phyloP scores from a whole-genome alignment of 1,140 invertebrate genomes.

The Leptinotarsa lineolata region DNA sequence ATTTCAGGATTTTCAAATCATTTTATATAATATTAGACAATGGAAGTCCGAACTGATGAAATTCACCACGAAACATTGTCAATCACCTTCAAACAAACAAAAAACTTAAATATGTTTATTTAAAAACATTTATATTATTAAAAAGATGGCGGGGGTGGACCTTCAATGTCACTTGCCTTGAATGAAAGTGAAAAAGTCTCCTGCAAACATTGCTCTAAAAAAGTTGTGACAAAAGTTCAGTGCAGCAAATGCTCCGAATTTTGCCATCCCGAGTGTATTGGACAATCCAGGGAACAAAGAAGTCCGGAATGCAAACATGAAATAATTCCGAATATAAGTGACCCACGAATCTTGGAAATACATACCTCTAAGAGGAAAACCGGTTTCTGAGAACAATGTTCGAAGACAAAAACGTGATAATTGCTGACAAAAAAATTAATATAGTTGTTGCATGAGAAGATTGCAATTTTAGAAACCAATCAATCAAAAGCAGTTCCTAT shows the following conservation, averaged over 20 bases:
- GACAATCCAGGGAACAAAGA: not conserved
- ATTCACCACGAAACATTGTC: too few species aligned
- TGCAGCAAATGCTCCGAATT: conserved; percentile 6
- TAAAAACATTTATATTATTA: too few species aligned
- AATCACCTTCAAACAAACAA: too few species aligned
- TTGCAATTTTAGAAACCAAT: not conserved
- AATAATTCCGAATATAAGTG: not conserved
- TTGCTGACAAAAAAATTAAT: not conserved
- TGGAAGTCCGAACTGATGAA: too few species aligned
- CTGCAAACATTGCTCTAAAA: conserved; percentile 16
- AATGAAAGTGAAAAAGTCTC: not conserved
- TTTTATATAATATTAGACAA: too few species aligned
- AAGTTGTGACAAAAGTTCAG: conserved; percentile 2
- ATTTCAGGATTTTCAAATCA: too few species aligned
- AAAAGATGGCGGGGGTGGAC: not conserved
- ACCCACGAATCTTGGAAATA: not conserved
- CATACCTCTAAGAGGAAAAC: not conserved
- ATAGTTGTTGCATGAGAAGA: not conserved
- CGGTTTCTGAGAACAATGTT: not conserved
- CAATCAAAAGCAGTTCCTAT: too few species aligned
- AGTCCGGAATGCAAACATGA: conserved; percentile 4
- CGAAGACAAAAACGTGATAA: not conserved
- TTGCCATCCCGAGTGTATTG: conserved; percentile 11
- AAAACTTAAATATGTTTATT: too few species aligned
- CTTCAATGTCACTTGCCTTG: not conserved